Evolutionary conservation across 2,888 invertebrate genomes (phyloP), one percentile per base, ranked within the genome.

Genomic region (Tanypteryx hageni): DNA sequence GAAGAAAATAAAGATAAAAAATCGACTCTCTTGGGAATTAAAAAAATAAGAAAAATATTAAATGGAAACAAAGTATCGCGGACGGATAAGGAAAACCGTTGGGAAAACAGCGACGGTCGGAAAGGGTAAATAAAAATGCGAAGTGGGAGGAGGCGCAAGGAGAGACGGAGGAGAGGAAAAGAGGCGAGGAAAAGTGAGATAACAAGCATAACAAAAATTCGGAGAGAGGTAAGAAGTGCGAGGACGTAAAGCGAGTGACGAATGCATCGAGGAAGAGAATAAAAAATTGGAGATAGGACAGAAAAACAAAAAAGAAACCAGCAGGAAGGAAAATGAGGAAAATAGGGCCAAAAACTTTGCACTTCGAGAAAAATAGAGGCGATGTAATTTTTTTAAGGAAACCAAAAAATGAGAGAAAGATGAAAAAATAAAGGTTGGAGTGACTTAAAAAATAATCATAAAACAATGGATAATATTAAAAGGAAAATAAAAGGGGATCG

Each of bases 21-120:
- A n/a, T 68, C 64, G 27, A 44, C 44, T 31, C n/a, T 64, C 58
- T 64, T 44, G 64, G 31, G 44, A 64, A 31, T 61, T n/a, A 61
- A 64, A 68, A 89, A 89, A 86, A 68, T 18, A n/a, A n/a, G 13
- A n/a, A 56, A 44, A n/a, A n/a, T n/a, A 89, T 44, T 64, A 44
- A 89, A n/a, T 64, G 44, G 44, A 64, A 89, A 61, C 61, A 27
- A 31, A 16, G 86, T 86, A 86, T 86, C 86, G 86, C 31, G 86
- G 61, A 61, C 18, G 86, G 86, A 86, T 86, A 59, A 31, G 16
- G 86, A 86, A 59, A 61, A 59, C 31, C 61, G 61, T 16, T 59
- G 61, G 18, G 61, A 64, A 64, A 76, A 76, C 76, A 76, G 76
- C n/a, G 83, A 18, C n/a, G n/a, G 16, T 16, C 11, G 64, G n/a